These are phyloP conservation scores for Drosophila pseudoananassae DNA, from an alignment of 1,140 invertebrate genomes.

Conservation along the genomic window DNA sequence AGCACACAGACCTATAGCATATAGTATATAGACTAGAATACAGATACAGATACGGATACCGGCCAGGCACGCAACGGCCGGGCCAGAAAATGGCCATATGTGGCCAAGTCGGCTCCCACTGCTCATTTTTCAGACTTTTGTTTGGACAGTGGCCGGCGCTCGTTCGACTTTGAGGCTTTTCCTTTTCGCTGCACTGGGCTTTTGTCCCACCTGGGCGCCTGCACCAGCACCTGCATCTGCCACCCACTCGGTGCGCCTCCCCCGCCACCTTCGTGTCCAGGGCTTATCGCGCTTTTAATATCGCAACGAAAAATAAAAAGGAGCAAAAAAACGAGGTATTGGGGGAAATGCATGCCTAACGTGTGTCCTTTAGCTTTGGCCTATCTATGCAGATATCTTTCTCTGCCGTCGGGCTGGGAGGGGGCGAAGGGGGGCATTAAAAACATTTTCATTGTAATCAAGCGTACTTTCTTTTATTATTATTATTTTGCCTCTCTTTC, in stretches of 20 bases:
- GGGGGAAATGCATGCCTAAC: constrained; percentile 50
- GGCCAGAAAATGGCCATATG: constrained; percentile 78
- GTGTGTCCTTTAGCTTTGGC: constrained; percentile 57
- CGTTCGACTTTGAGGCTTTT: constrained; percentile 56
- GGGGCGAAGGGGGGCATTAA: constrained; percentile 53
- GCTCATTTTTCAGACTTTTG: constrained; percentile 42
- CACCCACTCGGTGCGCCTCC: constrained; percentile 12
- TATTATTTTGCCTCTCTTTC: constrained; percentile 77
- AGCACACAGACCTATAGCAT: constrained; percentile 12
- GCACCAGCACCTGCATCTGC: constrained; percentile 44
- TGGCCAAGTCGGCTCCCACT: constrained; percentile 72
- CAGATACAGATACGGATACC: constrained; percentile 34
- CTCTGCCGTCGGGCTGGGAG: constrained; percentile 45
- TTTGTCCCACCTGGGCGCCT: constrained; percentile 40
- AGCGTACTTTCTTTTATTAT: constrained; percentile 83
- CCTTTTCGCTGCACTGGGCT: constrained; percentile 42
- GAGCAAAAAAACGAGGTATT: background rate
- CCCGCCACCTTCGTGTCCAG: constrained; percentile 62
- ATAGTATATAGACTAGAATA: constrained; percentile 11
- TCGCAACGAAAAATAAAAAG: constrained; percentile 39
- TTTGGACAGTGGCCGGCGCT: constrained; percentile 46
- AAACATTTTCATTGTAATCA: constrained; percentile 83
- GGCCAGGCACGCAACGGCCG: constrained; percentile 49
- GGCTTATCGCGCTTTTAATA: constrained; percentile 81
- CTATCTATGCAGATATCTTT: constrained; percentile 83